phyloP scores from a whole-genome alignment of 2,888 invertebrate genomes.

The Ommatoiulus sabulosus region DNA sequence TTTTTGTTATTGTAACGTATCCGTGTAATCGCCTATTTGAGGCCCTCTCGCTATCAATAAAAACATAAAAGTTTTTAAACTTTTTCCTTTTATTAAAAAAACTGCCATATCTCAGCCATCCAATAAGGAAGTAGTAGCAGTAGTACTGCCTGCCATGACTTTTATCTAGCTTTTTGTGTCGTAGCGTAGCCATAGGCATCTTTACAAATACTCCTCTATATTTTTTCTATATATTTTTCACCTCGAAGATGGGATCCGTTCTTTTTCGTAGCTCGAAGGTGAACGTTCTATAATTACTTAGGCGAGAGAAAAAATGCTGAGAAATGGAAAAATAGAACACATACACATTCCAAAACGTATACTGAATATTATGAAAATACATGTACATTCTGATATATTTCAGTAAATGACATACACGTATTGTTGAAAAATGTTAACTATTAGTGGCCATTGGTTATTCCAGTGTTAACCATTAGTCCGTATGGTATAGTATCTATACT shows the following conservation, averaged over 20 bases:
- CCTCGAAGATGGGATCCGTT: background rate
- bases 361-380: no score
- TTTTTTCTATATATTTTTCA: background rate
- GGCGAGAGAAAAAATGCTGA: background rate
- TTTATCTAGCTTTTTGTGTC: background rate
- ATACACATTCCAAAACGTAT: no score
- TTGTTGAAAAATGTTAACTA: no score
- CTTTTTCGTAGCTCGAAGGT: background rate
- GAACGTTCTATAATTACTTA: background rate
- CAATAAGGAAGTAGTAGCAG: constrained; percentile 25
- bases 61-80: constrained; percentile 42
- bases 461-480: no score
- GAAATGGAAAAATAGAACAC: no score
- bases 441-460: no score
- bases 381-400: no score
- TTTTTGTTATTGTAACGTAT: constrained; percentile 46
- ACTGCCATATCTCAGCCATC: constrained; percentile 20
- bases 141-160: background rate
- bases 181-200: background rate
- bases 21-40: constrained; percentile 39
- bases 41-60: constrained; percentile 39
- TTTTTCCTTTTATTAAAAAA: constrained; percentile 46
- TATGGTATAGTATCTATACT: no score
- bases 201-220: background rate
- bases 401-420: no score